Evolutionary conservation across 2,797 vertebrate species (phyloP), one percentile per base, ranked within the genome.

Genomic region (Podarcis lilfordi): DNA sequence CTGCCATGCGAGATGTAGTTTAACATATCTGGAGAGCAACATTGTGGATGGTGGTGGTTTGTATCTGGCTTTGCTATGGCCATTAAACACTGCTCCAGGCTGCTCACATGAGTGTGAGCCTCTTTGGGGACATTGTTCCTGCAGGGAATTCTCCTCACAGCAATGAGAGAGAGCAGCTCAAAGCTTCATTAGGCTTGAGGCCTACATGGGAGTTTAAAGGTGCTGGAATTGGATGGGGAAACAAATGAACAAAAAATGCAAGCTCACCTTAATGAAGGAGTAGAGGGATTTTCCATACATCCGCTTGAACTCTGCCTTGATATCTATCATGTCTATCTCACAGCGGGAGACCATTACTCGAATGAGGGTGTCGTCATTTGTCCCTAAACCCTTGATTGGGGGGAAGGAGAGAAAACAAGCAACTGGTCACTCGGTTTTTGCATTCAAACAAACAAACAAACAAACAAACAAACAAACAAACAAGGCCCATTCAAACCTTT

Each of bases 181-280:
- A 74, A 27, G 7, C 32, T 4, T 5, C n/a, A 1, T 43, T 15
- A 25, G 27, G 3, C 27, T 37, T 21, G 27, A 1, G 23, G 40
- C 75, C 69, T 55, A 15, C 69, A 4, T n/a, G 68, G 27, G 68
- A 27, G n/a, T 9, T 68, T 68, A 55, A 55, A 55, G 50, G 66
- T 1, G 3, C 27, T 66, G 27, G 25, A 79, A 27, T 59, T 29
- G 45, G 2, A 11, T 50, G 21, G 32, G 77, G 7, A 21, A 32
- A 17, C 17, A n/a, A 59, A 80, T 9, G 5, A 64, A 32, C n/a
- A 72, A 35, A 35, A 13, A 15, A 15, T 15, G 32, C 7, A 2
- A 55, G 13, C 96, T 96, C 82, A 99, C 99, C 98, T 99, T 98
- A 88, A 99, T 99, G 96, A 99, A 99, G 87, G 99, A 99, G 95